Percentiles rank a stretch among this genome's conserved stretches.
phyloP scores from a whole-genome alignment of 2,113 vertebrate species.

The Phyllopteryx taeniolatus region DNA sequence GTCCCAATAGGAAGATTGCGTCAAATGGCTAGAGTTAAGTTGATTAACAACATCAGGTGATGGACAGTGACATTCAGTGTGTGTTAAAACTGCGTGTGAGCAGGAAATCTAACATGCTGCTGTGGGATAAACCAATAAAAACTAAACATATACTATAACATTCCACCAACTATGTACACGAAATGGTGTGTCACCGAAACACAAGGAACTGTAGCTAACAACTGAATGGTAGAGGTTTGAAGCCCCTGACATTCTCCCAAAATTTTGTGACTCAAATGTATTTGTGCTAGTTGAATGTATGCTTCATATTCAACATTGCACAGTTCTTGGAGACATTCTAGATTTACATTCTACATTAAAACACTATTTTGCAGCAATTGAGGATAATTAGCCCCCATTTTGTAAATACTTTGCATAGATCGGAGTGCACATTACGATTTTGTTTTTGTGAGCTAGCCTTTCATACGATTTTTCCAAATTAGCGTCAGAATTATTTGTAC shows the following conservation, averaged over 20 bases:
- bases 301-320: constrained; percentile 9
- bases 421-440: constrained; percentile 38
- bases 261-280: constrained; percentile 9
- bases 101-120: constrained; percentile 22
- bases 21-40: constrained; percentile 44
- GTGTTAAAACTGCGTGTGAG: constrained; percentile 2
- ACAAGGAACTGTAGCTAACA: constrained; percentile 3
- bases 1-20: constrained; percentile 29
- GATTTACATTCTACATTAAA: constrained; percentile 31
- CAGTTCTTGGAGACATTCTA: constrained; percentile 3
- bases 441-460: constrained; percentile 4
- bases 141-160: constrained; percentile 40
- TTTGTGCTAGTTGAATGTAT: constrained; percentile 8
- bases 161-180: constrained; percentile 38
- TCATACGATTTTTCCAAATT: background rate
- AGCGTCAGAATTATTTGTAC: background rate
- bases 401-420: constrained; percentile 59
- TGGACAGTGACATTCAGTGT: constrained; percentile 55
- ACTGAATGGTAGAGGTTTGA: background rate
- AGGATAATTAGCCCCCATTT: constrained; percentile 12
- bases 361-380: constrained; percentile 37
- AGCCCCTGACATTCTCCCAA: constrained; percentile 2
- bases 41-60: constrained; percentile 45
- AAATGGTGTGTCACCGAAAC: background rate
- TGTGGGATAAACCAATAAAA: constrained; percentile 29